These are phyloP conservation scores for Alectoris magna DNA, from an alignment of 2,797 vertebrate species.

Conservation along the genomic window DNA sequence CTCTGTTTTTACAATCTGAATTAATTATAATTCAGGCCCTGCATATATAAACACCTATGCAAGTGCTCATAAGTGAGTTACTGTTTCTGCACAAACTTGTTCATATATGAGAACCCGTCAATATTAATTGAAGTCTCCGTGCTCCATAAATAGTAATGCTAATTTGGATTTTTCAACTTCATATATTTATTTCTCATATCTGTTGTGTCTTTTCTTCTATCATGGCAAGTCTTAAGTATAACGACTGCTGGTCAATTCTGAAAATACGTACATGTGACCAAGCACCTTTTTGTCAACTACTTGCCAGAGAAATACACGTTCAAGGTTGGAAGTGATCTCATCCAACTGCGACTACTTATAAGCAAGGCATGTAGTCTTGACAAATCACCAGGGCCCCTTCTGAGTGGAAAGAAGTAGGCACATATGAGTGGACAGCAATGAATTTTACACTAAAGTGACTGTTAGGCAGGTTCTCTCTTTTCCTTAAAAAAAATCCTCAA, in stretches of 20 bases:
- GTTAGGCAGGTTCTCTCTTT: neutral
- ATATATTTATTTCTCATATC: neutral
- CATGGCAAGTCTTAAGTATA: neutral
- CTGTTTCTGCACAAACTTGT: neutral
- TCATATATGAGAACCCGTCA: neutral
- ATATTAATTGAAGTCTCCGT: neutral
- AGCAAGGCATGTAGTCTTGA: neutral
- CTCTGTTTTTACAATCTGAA: neutral
- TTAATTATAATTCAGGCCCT: neutral
- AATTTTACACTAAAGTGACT: neutral
- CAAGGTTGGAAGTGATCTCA: neutral
- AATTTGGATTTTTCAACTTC: neutral
- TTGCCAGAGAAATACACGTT: neutral
- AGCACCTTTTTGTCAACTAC: neutral
- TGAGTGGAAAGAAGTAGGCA: neutral
- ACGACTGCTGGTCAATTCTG: neutral
- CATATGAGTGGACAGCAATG: neutral
- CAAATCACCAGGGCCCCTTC: neutral
- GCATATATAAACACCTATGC: neutral
- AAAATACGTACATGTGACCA: neutral
- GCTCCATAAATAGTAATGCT: neutral
- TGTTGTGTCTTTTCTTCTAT: neutral
- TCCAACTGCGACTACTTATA: neutral
- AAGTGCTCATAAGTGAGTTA: neutral
- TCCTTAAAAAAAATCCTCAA: neutral